These are phyloP conservation scores for Heterodera schachtii DNA, from an alignment of 1,140 invertebrate genomes.

Conservation along the genomic window DNA sequence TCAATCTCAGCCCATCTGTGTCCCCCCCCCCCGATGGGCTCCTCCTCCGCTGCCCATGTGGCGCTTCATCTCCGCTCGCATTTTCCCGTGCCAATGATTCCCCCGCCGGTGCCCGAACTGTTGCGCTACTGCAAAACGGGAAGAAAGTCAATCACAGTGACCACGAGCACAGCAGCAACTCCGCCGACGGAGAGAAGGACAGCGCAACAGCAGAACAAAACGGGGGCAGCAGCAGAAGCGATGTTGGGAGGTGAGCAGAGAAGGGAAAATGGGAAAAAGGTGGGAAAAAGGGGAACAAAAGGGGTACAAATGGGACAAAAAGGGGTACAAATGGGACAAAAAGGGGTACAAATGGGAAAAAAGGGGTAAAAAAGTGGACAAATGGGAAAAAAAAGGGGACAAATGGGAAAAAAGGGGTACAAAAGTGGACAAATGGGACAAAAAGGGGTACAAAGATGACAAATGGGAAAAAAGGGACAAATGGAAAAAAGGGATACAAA, in stretches of 20 bases:
- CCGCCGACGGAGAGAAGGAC: background rate
- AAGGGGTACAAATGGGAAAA: too few relatives aligned
- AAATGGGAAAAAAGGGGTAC: too few relatives aligned
- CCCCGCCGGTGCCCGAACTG: background rate
- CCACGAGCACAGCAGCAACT: constrained; percentile 3
- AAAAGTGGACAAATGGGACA: too few relatives aligned
- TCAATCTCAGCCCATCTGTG: background rate
- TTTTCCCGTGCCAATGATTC: background rate
- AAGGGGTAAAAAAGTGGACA: too few relatives aligned
- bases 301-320: too few relatives aligned
- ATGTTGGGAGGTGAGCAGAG: background rate
- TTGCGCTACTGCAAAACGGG: constrained; percentile 2
- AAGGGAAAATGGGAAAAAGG: constrained; percentile 5
- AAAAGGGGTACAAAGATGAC: too few relatives aligned
- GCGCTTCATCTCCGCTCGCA: constrained; percentile 11
- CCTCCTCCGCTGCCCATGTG: constrained; percentile 21
- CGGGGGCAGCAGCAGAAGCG: background rate
- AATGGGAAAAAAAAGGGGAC: too few relatives aligned
- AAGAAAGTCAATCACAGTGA: constrained; percentile 2
- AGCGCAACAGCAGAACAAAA: background rate
- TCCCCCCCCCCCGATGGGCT: constrained; percentile 11
- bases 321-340: too few relatives aligned
- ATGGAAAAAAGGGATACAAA: too few relatives aligned
- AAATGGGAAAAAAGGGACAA: too few relatives aligned
- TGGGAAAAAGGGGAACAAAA: background rate